Evolutionary conservation across 2,797 vertebrate species (phyloP), one percentile per base, ranked within the genome.

Genomic region (Tachyglossus aculeatus): DNA sequence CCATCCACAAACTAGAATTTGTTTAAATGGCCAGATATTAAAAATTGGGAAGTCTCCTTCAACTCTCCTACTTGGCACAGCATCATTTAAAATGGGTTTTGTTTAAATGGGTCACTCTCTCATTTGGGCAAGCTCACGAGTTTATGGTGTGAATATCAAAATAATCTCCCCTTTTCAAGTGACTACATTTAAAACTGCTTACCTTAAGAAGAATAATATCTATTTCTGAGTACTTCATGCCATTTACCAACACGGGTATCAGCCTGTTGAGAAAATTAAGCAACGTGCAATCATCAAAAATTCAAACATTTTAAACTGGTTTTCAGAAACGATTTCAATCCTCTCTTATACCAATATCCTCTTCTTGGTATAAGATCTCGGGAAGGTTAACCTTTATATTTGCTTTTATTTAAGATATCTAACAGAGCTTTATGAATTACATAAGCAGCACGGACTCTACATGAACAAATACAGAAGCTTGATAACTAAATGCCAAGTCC

Each of bases 151-250:
- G 41, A 67, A 77, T 33, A 48, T 12, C 45, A 64, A 74, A 64
- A 52, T 13, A 36, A 50, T 15, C 4, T 38, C 58, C 24, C 9
- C 6, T 47, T 37, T 38, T 66, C 9, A 64, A 27, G 21, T 54
- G 11, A 34, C 59, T 56, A 62, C 3, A n/a, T 33, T 60, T 57
- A 75, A 5, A 29, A 15, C 19, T 40, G 81, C 95, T 93, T 78
- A 98, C 97, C 96, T 98, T 98, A 80, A 98, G 93, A 45, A 99
- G 91, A 86, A 99, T 99, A 75, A 99, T 98, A 92, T 99, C 97
- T 21, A 99, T 98, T 91, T 99, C 97, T 3, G 96, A 98, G 85
- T 99, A 99, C 87, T 98, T 98, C 97, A 99, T 99, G 84, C 97
- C 97, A 78, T 98, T 98, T 86, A 99, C 96, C 64, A 99, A 94